Evolutionary conservation across 2,888 invertebrate species (phyloP).

Genomic region (Xylophagus ater): DNA sequence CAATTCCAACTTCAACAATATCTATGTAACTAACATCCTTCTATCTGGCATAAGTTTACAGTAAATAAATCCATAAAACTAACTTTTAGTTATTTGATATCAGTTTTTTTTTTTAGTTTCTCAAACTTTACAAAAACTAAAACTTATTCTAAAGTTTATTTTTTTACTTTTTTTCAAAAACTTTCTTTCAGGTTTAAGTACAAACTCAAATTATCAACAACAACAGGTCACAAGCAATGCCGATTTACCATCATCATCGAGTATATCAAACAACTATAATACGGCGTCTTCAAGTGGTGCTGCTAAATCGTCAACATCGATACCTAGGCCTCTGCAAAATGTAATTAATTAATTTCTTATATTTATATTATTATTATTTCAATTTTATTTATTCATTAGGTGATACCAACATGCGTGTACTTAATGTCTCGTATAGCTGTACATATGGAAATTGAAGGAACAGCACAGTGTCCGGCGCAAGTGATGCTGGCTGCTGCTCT

Average conservation of each 20-base stretch:
- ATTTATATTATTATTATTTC: background rate
- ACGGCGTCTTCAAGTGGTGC: slow-evolving; percentile 26
- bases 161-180: too few species aligned
- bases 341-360: slow-evolving; percentile 23
- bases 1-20: too few species aligned
- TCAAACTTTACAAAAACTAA: too few species aligned
- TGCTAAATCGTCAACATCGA: slow-evolving; percentile 29
- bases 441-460: slow-evolving; percentile 75
- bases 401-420: slow-evolving; percentile 62
- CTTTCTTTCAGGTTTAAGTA: slow-evolving; percentile 23
- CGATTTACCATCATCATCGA: slow-evolving; percentile 24
- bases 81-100: background rate
- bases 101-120: slow-evolving; percentile 3
- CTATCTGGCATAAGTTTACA: too few species aligned
- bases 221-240: slow-evolving; percentile 23
- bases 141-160: too few species aligned
- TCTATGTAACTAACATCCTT: too few species aligned
- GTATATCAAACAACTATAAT: slow-evolving; percentile 28
- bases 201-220: slow-evolving; percentile 30
- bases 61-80: background rate
- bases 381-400: slow-evolving; percentile 22
- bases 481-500: slow-evolving; percentile 51
- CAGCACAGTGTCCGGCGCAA: slow-evolving; percentile 52
- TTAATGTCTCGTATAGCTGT: slow-evolving; percentile 72
- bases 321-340: slow-evolving; percentile 36